Evolutionary conservation across 2,113 vertebrate genomes (phyloP).

Genomic region (Salminus brasiliensis): DNA sequence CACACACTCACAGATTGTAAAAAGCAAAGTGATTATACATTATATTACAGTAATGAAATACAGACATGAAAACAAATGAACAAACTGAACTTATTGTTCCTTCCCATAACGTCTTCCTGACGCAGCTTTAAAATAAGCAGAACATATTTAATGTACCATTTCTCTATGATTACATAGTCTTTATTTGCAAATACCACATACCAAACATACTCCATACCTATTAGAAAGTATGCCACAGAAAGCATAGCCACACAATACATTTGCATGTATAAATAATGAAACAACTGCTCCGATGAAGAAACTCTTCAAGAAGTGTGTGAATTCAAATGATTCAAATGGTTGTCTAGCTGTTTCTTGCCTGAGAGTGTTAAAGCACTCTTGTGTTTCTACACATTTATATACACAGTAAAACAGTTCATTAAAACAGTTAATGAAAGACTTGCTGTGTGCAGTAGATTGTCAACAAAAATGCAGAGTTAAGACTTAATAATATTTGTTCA

Average conservation of each 20-base stretch:
- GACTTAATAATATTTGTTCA: not conserved
- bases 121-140: not conserved
- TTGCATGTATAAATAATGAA: not conserved
- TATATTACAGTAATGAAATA: conserved; percentile 11
- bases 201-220: not conserved
- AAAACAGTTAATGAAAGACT: not conserved
- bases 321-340: no score
- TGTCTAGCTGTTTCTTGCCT: not conserved
- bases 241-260: conserved; percentile 37
- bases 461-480: not conserved
- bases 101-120: not conserved
- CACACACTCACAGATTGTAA: not conserved
- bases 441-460: not conserved
- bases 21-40: not conserved
- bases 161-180: not conserved
- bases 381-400: not conserved
- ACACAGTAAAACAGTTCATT: not conserved
- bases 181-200: not conserved
- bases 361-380: not conserved
- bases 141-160: not conserved
- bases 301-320: not conserved
- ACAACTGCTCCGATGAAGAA: not conserved
- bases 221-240: conserved; percentile 23
- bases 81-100: not conserved
- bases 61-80: not conserved